phyloP scores from a whole-genome alignment of 2,888 invertebrate genomes.

The Macrosoma leucophasiata region DNA sequence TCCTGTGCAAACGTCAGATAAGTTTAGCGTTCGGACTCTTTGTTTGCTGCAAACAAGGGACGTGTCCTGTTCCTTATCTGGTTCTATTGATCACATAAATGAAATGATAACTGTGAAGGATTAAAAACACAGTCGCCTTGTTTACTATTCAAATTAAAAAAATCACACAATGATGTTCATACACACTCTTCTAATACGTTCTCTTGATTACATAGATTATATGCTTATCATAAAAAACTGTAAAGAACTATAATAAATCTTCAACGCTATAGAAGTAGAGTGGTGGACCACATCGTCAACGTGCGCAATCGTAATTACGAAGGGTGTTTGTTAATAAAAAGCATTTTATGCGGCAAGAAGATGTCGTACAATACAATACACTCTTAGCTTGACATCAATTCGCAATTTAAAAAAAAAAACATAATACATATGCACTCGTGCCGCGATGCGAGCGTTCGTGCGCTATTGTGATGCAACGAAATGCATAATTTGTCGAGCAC shows the following conservation, averaged over 20 bases:
- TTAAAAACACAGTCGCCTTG: constrained; percentile 16
- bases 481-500: constrained; percentile 73
- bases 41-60: constrained; percentile 70
- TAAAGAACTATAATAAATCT: not conserved
- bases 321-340: no score
- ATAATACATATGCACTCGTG: constrained; percentile 49
- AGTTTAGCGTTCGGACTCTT: constrained; percentile 61
- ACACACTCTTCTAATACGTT: not conserved
- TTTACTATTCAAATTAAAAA: constrained; percentile 5
- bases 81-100: constrained; percentile 44
- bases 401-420: constrained; percentile 53
- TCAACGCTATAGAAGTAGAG: no score
- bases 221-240: not conserved
- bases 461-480: constrained; percentile 63
- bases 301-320: no score
- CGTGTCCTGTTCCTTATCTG: constrained; percentile 62
- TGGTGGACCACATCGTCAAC: no score
- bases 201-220: not conserved
- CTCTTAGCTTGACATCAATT: constrained; percentile 54
- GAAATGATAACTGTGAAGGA: constrained; percentile 33
- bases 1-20: constrained; percentile 69
- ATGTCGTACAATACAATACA: constrained; percentile 45
- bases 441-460: constrained; percentile 41
- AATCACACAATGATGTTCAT: no score
- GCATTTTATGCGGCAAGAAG: constrained; percentile 43